These are phyloP conservation scores for Propithecus perrieri DNA, from an alignment of 2,797 vertebrate species.

Conservation along the genomic window DNA sequence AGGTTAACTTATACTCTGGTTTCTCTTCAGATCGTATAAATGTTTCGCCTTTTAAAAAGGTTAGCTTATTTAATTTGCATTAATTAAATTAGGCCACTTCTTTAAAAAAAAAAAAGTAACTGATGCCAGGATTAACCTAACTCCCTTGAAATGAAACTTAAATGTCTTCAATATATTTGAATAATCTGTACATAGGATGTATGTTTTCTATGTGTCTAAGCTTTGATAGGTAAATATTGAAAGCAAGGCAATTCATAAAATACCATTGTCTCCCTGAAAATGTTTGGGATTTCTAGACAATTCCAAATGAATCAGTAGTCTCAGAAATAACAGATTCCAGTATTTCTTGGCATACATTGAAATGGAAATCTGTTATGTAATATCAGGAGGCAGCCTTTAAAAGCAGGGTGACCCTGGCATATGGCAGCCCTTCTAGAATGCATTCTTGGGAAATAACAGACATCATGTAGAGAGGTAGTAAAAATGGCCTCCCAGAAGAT, in stretches of 20 bases:
- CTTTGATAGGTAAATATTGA: not conserved
- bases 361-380: not conserved
- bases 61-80: conserved; percentile 1
- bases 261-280: not conserved
- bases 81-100: not conserved
- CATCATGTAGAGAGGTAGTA: not conserved
- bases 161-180: conserved; percentile 6
- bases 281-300: not conserved
- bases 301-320: not conserved
- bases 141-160: conserved; percentile 18
- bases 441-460: conserved; percentile 3
- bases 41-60: not conserved
- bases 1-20: too few relatives aligned
- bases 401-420: not conserved
- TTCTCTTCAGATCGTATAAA: too few relatives aligned
- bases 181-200: not conserved
- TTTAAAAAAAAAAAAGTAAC: not conserved
- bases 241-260: not conserved
- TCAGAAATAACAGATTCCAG: not conserved
- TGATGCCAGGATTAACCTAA: not conserved
- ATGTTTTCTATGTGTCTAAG: conserved; percentile 36
- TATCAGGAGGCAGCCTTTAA: not conserved
- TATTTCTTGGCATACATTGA: conserved; percentile 31
- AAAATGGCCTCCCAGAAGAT: conserved; percentile 83
- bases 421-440: not conserved